Base-by-base conservation (phyloP, 2,888 invertebrate species). In the Hydropsyche betteni region DNA sequence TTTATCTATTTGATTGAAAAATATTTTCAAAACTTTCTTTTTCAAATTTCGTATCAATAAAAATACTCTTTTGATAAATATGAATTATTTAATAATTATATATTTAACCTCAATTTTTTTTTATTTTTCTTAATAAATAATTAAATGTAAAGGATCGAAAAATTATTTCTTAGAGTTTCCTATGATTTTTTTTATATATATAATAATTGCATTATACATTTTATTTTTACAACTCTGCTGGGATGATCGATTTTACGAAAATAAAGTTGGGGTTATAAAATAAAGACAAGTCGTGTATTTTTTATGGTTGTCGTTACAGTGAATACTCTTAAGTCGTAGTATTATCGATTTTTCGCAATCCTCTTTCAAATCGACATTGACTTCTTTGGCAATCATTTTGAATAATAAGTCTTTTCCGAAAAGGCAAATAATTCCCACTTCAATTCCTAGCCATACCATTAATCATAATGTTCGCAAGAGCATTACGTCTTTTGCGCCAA, bases 401-500 rank as follows among this genome's bases (percentile, higher is more conserved):
- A 64, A 64, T 44, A 36, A 64, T 64, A 33, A 64, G 64, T 64
- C 64, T 64, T 61, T 69, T 69, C n/a, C 24, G 53, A 12, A 14
- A 71, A 12, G 68, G n/a, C 12, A 38, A 71, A 71, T 16, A 24
- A 61, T 10, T 12, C 53, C 34, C 12, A 58, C 58, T 55, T 83
- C 80, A 88, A 81, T 87, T 87, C 76, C 88, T 85, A 51, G 89
- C 88, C 92, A 92, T 92, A 71, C 95, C 94, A 83, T 95, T 96
- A 82, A 97, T 96, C 96, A 98, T 97, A 80, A 98, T 97, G 83
- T 98, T 97, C n/a, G 97, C 96, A 81, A 98, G 88, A 5, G 97
- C 98, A 82, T 96, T 96, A 52, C 98, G 90, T 79, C 97, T 89
- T 83, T 94, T 93, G 73, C 97, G 90, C 98, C 98, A 98, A 6